Conservation (phyloP, 2,113 vertebrate genomes). For the Catharus bicknelli region DNA sequence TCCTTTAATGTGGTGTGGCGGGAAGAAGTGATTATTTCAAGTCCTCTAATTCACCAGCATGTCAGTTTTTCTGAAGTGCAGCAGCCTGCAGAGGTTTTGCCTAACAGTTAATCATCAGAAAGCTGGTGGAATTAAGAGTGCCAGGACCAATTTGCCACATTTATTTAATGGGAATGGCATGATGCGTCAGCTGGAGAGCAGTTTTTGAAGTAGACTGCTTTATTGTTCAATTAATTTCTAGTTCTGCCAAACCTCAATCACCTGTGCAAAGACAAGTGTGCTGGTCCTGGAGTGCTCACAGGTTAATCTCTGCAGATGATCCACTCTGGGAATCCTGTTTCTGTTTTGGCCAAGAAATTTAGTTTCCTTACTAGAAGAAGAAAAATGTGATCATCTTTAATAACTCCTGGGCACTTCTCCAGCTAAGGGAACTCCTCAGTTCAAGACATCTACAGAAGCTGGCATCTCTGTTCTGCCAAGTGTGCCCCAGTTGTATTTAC, state of each 20-base stretch:
- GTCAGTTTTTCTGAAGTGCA: neutral
- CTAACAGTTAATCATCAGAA: neutral
- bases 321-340: neutral
- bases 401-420: neutral
- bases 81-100: neutral
- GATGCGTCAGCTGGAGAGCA: neutral
- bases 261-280: neutral
- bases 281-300: neutral
- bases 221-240: neutral
- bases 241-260: neutral
- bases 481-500: neutral
- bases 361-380: neutral
- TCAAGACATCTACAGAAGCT: neutral
- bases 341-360: neutral
- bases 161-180: neutral
- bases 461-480: neutral
- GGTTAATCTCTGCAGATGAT: neutral
- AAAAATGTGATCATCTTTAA: neutral
- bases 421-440: neutral
- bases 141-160: neutral
- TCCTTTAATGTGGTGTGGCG: neutral
- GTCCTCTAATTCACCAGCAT: neutral
- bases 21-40: neutral
- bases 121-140: neutral
- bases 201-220: neutral